Evolutionary conservation across 1,140 invertebrate genomes (phyloP), one percentile per base, ranked within the genome.

Genomic region (Mamestra configurata): DNA sequence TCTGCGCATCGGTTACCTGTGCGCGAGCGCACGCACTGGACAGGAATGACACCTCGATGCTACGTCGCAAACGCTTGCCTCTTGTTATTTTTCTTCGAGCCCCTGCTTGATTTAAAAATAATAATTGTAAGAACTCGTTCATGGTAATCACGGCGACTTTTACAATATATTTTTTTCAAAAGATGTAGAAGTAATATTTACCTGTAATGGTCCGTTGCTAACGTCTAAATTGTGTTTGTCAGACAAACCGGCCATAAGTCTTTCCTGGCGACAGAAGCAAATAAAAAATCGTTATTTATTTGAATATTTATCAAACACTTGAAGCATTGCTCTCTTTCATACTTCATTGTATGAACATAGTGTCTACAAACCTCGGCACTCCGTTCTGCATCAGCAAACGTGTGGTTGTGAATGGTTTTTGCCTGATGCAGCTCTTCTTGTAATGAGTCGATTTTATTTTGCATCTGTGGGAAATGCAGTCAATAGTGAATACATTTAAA

Each of bases 131-230:
- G 13, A 49, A 4, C 43, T 49, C 4, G 11, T n/a, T 51, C 51
- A 51, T 18, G 24, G 1, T 4, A 20, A 40, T 22, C 18, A 66
- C 18, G 8, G 2, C 10, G 22, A 37, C 5, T 61, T 35, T 35
- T 35, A 15, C 31, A 27, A 6, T 35, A n/a, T 5, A n/a, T n/a
- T n/a, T 68, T 73, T 40, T 15, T 43, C 37, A 57, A 37, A 57
- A 70, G 22, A 71, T n/a, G n/a, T n/a, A n/a, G 5, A 75, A 68
- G 51, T 75, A 24, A 53, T 70, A 81, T 73, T 84, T 68, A 90
- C 92, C 90, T 93, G 90, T 84, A 89, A 84, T 37, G 92, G 90
- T 55, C 90, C 92, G 84, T 93, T 93, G 84, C 84, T 79, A 66
- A 89, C 77, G 66, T 92, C 89, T 43, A 81, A 46, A 20, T 79